Evolutionary conservation across 2,797 vertebrate species (phyloP).

Genomic region (Moxostoma hubbsi): DNA sequence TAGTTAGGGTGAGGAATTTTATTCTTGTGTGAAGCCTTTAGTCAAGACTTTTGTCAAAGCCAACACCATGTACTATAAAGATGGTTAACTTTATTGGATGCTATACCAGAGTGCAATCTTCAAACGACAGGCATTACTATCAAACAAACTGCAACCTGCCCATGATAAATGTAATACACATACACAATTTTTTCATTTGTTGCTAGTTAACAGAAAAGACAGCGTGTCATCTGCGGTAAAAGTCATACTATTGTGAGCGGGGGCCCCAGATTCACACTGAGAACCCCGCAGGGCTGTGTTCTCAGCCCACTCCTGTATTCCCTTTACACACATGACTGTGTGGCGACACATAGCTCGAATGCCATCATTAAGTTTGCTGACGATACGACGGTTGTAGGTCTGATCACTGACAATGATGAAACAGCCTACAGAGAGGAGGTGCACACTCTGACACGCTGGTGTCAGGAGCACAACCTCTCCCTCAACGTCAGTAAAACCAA

Average conservation of each 20-base stretch:
- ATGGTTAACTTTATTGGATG: background rate
- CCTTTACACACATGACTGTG: too few relatives aligned
- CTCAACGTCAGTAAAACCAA: too few relatives aligned
- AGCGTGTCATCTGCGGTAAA: background rate
- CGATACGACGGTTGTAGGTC: too few relatives aligned
- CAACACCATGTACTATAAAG: background rate
- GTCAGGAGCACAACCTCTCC: too few relatives aligned
- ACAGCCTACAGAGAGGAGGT: too few relatives aligned
- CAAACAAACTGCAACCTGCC: conserved; percentile 11
- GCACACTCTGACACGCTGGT: too few relatives aligned
- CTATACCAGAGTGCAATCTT: background rate
- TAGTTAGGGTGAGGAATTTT: conserved; percentile 5
- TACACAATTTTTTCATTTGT: background rate
- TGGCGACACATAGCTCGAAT: too few relatives aligned
- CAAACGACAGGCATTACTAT: conserved; percentile 1
- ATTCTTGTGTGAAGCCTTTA: conserved; percentile 1
- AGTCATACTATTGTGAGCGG: background rate
- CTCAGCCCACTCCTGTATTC: too few relatives aligned
- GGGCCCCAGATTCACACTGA: conserved; percentile 7
- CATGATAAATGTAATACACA: conserved; percentile 10
- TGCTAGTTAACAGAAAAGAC: background rate
- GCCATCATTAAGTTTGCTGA: too few relatives aligned
- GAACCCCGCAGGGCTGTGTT: too few relatives aligned
- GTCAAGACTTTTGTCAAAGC: conserved; percentile 20
- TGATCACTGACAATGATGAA: too few relatives aligned